phyloP scores from a whole-genome alignment of 2,888 invertebrate genomes.

The Megamerina dolium region DNA sequence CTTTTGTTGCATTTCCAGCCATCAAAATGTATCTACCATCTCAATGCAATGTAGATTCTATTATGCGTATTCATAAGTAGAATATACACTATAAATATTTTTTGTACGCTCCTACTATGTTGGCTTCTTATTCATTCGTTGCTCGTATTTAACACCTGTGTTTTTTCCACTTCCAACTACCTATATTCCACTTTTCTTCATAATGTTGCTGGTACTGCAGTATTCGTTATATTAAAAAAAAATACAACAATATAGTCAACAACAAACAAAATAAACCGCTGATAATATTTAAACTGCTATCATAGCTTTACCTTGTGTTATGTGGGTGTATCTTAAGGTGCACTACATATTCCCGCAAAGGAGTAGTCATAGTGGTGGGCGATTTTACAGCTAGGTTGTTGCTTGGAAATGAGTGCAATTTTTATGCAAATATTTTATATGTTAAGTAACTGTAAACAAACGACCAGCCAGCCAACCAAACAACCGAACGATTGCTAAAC shows the following conservation, averaged over 20 bases:
- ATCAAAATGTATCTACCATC: too few species aligned
- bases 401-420: constrained; percentile 4
- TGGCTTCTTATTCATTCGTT: too few species aligned
- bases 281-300: constrained; percentile 11
- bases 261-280: constrained; percentile 3
- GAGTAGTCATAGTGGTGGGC: not conserved
- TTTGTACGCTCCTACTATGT: too few species aligned
- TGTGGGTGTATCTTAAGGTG: not conserved
- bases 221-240: constrained; percentile 10
- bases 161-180: too few species aligned
- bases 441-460: constrained; percentile 32
- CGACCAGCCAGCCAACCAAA: too few species aligned
- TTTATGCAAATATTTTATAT: constrained; percentile 29
- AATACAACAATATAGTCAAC: constrained; percentile 1
- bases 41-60: too few species aligned
- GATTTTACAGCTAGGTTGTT: not conserved
- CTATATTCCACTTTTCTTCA: too few species aligned
- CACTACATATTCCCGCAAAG: not conserved
- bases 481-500: constrained; percentile 1
- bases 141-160: not conserved
- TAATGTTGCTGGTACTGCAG: too few species aligned
- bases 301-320: not conserved
- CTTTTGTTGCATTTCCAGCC: too few species aligned
- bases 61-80: too few species aligned
- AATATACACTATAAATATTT: too few species aligned